These are phyloP conservation scores for Huso huso DNA, from an alignment of 2,797 vertebrate genomes.

Conservation along the genomic window DNA sequence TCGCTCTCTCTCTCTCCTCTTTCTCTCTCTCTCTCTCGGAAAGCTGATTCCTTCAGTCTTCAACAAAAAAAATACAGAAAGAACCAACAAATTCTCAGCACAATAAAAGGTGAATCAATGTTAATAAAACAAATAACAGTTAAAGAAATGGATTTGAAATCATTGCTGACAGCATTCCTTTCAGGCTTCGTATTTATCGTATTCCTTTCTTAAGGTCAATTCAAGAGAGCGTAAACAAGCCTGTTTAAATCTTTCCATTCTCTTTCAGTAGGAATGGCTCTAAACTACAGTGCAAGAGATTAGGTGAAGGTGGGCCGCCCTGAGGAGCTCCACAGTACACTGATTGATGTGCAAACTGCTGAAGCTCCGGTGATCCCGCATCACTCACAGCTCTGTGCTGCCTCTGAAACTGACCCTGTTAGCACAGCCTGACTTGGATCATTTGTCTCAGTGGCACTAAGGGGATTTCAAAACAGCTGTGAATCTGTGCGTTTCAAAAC, in stretches of 20 bases:
- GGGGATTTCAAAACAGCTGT: slow-evolving; percentile 61
- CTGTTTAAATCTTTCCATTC: slow-evolving; percentile 33
- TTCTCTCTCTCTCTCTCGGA: no score
- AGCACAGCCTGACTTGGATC: slow-evolving; percentile 52
- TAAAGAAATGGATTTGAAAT: no score
- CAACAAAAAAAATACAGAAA: no score
- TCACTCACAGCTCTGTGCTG: slow-evolving; percentile 47
- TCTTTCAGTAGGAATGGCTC: slow-evolving; percentile 29
- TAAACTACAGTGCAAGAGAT: slow-evolving; percentile 44
- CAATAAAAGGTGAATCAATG: no score
- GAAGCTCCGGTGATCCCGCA: slow-evolving; percentile 43
- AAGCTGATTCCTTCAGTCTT: background rate
- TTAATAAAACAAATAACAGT: no score
- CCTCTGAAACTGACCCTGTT: slow-evolving; percentile 47
- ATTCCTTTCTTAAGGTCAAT: no score
- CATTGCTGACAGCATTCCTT: no score
- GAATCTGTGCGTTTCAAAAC: slow-evolving; percentile 49
- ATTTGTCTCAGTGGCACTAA: slow-evolving; percentile 55
- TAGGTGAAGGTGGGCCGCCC: slow-evolving; percentile 27
- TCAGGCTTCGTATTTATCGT: no score
- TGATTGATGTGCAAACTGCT: slow-evolving; percentile 49
- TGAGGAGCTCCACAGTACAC: slow-evolving; percentile 37
- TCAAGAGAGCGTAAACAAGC: background rate
- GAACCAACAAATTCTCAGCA: no score
- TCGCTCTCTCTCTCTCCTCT: no score